Evolutionary conservation across 2,888 invertebrate genomes (phyloP), one percentile per base, ranked within the genome.

Genomic region (Tanypteryx hageni): DNA sequence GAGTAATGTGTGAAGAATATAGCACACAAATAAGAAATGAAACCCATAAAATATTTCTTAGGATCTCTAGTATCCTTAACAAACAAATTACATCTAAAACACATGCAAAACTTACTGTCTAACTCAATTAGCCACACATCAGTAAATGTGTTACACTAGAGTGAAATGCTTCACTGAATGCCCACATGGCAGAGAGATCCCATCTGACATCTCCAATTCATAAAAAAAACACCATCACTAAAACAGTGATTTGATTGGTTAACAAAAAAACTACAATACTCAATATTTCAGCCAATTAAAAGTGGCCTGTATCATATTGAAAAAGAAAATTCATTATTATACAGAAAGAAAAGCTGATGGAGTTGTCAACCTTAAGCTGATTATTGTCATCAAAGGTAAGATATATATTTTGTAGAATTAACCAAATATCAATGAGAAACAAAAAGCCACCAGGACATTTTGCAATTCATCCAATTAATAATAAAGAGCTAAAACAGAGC

Each of bases 401-500:
- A 44, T 3, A 44, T 44, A 44, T 44, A 44, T 3, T 44, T 44
- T 44, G 44, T 44, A 44, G 5, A 44, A 44, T 44, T 44, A 3
- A 44, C 5, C 3, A 44, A 44, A 44, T 44, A 3, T 44, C 44
- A 5, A 44, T 44, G 44, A 5, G 44, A 44, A 44, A 44, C 5
- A 44, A 44, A 44, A 44, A 44, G 44, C 44, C 44, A 44, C 44
- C 44, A 44, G 44, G 5, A 44, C 44, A 44, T 5, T 44, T 44
- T 44, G 44, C 44, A 44, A 44, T 44, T 44, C 5, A 44, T 44
- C 5, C 1, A 44, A 3, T 1, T 5, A 44, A 44, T 44, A 44
- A 44, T 5, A n/a, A n/a, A 44, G 44, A 44, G 44, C 44, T 44
- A 44, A 1, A 44, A 44, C 31, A 84, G 82, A 31, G 89, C 94